Evolutionary conservation across 2,113 vertebrate genomes (phyloP), one percentile per base, ranked within the genome.

Genomic region (Numenius arquata): DNA sequence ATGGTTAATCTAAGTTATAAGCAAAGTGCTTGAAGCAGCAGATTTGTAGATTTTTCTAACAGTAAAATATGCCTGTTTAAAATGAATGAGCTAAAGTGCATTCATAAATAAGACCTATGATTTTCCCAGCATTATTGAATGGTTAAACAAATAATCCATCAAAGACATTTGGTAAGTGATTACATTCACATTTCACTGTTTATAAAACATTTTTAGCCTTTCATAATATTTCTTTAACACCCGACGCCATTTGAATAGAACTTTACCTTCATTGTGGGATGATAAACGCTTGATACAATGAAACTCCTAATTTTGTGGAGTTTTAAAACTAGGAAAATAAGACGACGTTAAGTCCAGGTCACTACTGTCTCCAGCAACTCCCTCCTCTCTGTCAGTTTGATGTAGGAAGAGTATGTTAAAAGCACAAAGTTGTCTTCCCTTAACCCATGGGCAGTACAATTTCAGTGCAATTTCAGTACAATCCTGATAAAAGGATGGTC

Each of bases 41-140:
- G 61, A 85, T 85, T 27, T 83, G 58, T 87, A 92, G 56, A 32
- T 90, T 86, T 95, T 93, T 88, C 85, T 76, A 91, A 40, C 43
- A 58, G 85, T 76, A 81, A 96, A 96, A 83, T 89, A 87, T n/a
- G 63, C 70, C 84, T 93, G 29, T 91, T 97, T 92, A 83, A 95
- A 81, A 93, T 73, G 62, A 93, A 94, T 70, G 61, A 96, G 66
- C 45, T 79, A 29, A 89, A 96, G 84, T 92, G 78, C 71, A 87
- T 87, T 91, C 53, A 67, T 75, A 88, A 91, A 62, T 74, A 93
- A 88, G 41, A 76, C 38, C 79, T 83, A 66, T 67, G 73, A 45
- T 80, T 95, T 87, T 62, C 72, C 74, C 63, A 66, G 73, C 65
- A 48, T 94, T 85, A 79, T 6, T 76, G 52, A 88, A 65, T 73